These are phyloP conservation scores for Siniperca undulata DNA, from an alignment of 2,797 vertebrate species.

Conservation along the genomic window DNA sequence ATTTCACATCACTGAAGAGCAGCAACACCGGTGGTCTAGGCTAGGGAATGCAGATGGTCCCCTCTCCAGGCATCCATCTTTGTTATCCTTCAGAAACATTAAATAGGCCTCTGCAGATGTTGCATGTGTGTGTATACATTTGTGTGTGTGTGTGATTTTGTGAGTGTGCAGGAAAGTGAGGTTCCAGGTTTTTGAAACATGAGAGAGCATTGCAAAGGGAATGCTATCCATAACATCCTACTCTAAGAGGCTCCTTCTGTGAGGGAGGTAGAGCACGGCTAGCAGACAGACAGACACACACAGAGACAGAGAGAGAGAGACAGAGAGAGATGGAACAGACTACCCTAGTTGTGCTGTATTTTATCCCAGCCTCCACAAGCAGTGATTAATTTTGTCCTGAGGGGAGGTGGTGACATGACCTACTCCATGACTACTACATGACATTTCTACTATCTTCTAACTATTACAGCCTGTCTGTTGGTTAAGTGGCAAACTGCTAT, in stretches of 20 bases:
- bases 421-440: slow-evolving; percentile 54
- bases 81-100: slow-evolving; percentile 63
- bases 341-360: slow-evolving; percentile 37
- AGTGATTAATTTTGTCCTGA: slow-evolving; percentile 60
- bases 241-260: slow-evolving; percentile 43
- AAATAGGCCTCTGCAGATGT: slow-evolving; percentile 56
- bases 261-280: slow-evolving; percentile 21
- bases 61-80: slow-evolving; percentile 49
- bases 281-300: not conserved
- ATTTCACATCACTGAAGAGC: slow-evolving; percentile 45
- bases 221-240: slow-evolving; percentile 73
- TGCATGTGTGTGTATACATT: slow-evolving; percentile 11
- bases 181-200: slow-evolving; percentile 64
- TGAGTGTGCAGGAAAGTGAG: slow-evolving; percentile 50
- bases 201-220: slow-evolving; percentile 61
- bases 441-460: slow-evolving; percentile 59
- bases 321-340: slow-evolving; percentile 19
- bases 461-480: slow-evolving; percentile 40
- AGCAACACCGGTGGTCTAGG: slow-evolving; percentile 54
- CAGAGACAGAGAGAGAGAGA: not conserved
- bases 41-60: slow-evolving; percentile 47
- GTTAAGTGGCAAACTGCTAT: slow-evolving; percentile 23
- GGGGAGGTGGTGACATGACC: slow-evolving; percentile 60
- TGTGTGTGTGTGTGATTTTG: not conserved
- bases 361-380: slow-evolving; percentile 53